Conservation (phyloP, 1,140 invertebrate genomes). For the Drosophila nannoptera region DNA sequence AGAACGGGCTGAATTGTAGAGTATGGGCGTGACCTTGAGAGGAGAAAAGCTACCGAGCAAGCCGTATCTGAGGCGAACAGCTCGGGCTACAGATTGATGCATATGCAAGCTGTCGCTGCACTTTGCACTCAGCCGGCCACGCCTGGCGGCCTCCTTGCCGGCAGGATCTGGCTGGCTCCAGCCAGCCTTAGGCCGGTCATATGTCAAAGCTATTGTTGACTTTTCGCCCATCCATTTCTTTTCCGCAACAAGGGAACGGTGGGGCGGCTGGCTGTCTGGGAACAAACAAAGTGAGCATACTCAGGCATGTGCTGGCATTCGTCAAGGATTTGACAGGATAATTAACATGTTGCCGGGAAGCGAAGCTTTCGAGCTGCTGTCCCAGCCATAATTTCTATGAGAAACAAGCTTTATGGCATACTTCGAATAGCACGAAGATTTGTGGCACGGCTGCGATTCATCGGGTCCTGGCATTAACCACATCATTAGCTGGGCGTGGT, state of each 20-base stretch:
- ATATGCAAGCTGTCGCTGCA: slow-evolving; percentile 16
- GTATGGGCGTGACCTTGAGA: not conserved
- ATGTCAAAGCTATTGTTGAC: slow-evolving; percentile 37
- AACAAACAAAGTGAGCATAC: slow-evolving; percentile 22
- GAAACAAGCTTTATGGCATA: too few relatives aligned
- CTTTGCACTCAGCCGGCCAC: slow-evolving; percentile 6
- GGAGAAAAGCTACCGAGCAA: not conserved
- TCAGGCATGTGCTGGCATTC: slow-evolving; percentile 2
- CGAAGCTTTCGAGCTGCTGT: not conserved
- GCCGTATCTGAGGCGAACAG: not conserved
- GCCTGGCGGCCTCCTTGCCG: not conserved
- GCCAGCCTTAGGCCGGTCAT: slow-evolving; percentile 5
- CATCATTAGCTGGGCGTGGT: slow-evolving; percentile 39
- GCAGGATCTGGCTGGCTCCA: slow-evolving; percentile 1
- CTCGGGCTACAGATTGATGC: slow-evolving; percentile 13
- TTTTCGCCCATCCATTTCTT: slow-evolving; percentile 38
- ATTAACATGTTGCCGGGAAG: slow-evolving; percentile 30
- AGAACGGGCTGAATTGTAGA: too few relatives aligned
- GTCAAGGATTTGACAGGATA: slow-evolving; percentile 32
- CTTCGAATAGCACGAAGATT: not conserved
- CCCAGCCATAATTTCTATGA: not conserved
- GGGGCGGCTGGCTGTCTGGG: not conserved
- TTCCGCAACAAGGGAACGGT: not conserved
- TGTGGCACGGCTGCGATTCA: slow-evolving; percentile 32
- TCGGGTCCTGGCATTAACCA: slow-evolving; percentile 31